Evolutionary conservation across 2,113 vertebrate genomes (phyloP), one percentile per base, ranked within the genome.

Genomic region (Hydrolagus affinis): DNA sequence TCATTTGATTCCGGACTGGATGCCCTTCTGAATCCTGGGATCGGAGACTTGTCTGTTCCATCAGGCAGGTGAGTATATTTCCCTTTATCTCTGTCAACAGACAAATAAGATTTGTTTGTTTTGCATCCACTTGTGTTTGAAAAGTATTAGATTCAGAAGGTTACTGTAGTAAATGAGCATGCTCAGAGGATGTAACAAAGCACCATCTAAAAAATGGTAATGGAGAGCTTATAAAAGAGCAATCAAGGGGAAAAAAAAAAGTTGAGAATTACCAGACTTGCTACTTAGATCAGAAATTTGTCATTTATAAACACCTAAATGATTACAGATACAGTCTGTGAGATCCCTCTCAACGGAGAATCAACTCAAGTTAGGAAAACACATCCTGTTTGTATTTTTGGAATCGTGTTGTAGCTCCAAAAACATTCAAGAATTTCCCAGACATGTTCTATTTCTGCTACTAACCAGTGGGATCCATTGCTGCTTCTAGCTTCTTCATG

Each of bases 31-130:
- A 89, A 87, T 97, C 96, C 0, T 86, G 8, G n/a, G 93, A 90
- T 90, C 94, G 98, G 87, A 96, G 92, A 86, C 91, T 88, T 25
- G 92, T 89, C 90, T 98, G 97, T 8, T 98, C 97, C 69, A 95
- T 89, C 89, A 99, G 71, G 0, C 90, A 88, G 0, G 91, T 88
- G 69, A 98, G 89, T 2, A 97, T 88, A 30, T 86, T 90, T 8
- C 92, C 94, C 59, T 88, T 88, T 86, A 90, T 86, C 86, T 94
- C 90, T 97, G 92, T 88, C 88, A 88, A 74, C 85, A 90, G 85
- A 3, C 68, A 19, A 85, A 88, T 0, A 76, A 3, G 70, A 8
- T 30, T 64, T 28, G 44, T 17, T 25, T 64, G 28, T 30, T 83
- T 64, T 60, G 1, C 11, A 64, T 32, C 62, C 28, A 83, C 30